These are phyloP conservation scores for Acrocyrtus sp. DNA, from an alignment of 2,888 invertebrate genomes.

Conservation along the genomic window DNA sequence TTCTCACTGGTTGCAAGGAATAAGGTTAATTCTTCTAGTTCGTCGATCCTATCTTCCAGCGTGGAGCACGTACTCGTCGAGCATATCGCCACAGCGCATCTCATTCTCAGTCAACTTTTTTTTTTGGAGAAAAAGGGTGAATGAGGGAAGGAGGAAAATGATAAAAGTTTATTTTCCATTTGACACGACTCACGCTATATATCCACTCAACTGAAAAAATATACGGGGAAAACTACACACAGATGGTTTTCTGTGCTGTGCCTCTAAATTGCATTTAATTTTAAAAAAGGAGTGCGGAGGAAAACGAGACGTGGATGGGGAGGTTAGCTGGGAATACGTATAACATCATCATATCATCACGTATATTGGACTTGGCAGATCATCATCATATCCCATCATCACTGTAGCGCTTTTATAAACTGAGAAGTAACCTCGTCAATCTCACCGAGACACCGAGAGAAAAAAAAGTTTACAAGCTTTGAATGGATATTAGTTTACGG, in stretches of 20 bases:
- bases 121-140: no score
- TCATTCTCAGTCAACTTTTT: no score
- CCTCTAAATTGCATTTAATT: constrained; percentile 29
- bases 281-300: background rate
- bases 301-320: background rate
- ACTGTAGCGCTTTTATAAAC: no score
- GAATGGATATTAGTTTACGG: no score
- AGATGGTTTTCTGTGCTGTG: constrained; percentile 22
- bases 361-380: constrained; percentile 5
- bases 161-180: constrained; percentile 20
- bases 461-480: no score
- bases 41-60: no score
- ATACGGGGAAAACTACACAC: constrained; percentile 2
- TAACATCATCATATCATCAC: constrained; percentile 7
- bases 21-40: no score
- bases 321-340: background rate
- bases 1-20: no score
- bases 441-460: no score
- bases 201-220: background rate
- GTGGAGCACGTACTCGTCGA: no score
- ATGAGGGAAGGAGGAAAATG: no score
- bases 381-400: background rate
- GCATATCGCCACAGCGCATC: no score
- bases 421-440: constrained; percentile 21
- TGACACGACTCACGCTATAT: constrained; percentile 2